A percentile compares a stretch with the other conserved stretches of the same genome.
Evolutionary conservation across 2,888 invertebrate species (phyloP).

Genomic region (Osmoderma eremita): DNA sequence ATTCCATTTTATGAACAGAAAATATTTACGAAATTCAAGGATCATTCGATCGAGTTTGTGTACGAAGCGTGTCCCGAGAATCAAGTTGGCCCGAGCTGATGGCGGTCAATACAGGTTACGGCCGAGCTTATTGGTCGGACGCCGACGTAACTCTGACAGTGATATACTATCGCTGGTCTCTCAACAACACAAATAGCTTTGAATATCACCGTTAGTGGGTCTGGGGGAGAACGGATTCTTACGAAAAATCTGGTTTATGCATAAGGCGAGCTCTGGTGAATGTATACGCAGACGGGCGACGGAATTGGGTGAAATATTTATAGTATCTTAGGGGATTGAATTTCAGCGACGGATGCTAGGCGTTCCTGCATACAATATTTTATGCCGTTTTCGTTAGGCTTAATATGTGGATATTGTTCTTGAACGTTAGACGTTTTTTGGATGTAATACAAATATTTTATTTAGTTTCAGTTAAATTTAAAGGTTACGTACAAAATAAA

Average conservation of each 20-base stretch:
- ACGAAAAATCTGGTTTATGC: constrained; percentile 28
- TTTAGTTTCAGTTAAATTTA: too few relatives aligned
- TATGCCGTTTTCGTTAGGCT: too few relatives aligned
- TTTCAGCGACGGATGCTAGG: constrained; percentile 19
- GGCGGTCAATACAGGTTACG: constrained; percentile 56
- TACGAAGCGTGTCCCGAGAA: constrained; percentile 29
- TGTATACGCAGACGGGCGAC: not conserved
- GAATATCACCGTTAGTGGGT: constrained; percentile 24
- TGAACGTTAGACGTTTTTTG: too few relatives aligned
- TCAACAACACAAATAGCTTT: constrained; percentile 31
- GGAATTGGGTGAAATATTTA: constrained; percentile 20
- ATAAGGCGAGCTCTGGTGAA: constrained; percentile 2
- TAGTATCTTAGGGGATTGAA: constrained; percentile 18
- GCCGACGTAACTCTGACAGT: constrained; percentile 53
- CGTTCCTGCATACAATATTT: too few relatives aligned
- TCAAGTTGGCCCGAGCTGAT: constrained; percentile 53
- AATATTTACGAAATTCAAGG: constrained; percentile 29
- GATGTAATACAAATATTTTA: too few relatives aligned
- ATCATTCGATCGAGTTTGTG: constrained; percentile 19
- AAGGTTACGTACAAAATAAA: too few relatives aligned
- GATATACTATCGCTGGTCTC: constrained; percentile 51
- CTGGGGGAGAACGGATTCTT: constrained; percentile 22
- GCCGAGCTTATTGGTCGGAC: constrained; percentile 57
- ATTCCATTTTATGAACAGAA: not conserved
- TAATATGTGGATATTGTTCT: too few relatives aligned